Evolutionary conservation across 1,140 invertebrate genomes (phyloP).

Genomic region (Papilio dardanus): DNA sequence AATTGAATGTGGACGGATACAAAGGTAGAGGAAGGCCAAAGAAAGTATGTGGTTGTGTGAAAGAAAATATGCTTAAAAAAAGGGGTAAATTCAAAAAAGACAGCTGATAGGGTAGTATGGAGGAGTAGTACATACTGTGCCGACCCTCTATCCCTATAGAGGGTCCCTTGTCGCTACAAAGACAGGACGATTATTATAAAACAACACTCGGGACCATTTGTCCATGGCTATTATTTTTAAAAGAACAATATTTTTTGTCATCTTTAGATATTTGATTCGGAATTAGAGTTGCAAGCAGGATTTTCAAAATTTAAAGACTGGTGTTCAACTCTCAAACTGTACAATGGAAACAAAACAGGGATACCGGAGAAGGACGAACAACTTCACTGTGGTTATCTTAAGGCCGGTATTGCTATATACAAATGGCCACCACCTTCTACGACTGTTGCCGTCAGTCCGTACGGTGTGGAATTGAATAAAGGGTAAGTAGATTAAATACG

Average conservation of each 20-base stretch:
- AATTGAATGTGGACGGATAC: too few relatives aligned
- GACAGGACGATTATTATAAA: neutral
- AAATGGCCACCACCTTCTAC: conserved; percentile 67
- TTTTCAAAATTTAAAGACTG: conserved; percentile 91
- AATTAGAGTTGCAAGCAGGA: conserved; percentile 89
- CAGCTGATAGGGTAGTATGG: too few relatives aligned
- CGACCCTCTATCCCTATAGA: too few relatives aligned
- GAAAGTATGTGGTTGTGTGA: too few relatives aligned
- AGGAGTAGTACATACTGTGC: too few relatives aligned
- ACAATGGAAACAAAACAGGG: conserved; percentile 87
- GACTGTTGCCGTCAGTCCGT: conserved; percentile 61
- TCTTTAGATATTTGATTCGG: conserved; percentile 87
- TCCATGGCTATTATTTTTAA: neutral
- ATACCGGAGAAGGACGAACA: conserved; percentile 85
- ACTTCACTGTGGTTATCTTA: conserved; percentile 83
- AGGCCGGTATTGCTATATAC: conserved; percentile 73
- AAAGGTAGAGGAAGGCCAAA: too few relatives aligned
- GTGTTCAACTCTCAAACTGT: conserved; percentile 88
- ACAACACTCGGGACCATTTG: neutral
- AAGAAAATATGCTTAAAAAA: too few relatives aligned
- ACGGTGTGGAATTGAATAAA: conserved; percentile 74
- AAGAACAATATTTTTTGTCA: neutral
- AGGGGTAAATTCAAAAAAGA: too few relatives aligned
- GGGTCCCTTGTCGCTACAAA: neutral
- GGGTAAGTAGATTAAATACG: conserved; percentile 51